Conservation (phyloP, 2,888 invertebrate species). For the Ischnus inquisitorius region DNA sequence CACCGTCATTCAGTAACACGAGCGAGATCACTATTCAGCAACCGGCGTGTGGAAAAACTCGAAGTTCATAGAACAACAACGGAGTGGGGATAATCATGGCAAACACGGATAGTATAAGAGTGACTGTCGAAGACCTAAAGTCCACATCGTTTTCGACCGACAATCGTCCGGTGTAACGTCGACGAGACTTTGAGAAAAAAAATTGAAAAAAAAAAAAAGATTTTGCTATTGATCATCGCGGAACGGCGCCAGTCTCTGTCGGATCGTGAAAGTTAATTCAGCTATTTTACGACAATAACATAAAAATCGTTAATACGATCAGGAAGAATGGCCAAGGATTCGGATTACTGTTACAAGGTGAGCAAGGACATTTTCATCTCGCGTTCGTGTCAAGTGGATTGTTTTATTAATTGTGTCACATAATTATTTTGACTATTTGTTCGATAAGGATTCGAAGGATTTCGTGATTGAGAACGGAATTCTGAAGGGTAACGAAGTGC, state of each 20-base stretch:
- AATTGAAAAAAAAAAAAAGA: too few relatives aligned
- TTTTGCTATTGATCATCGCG: not conserved
- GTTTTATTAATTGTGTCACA: not conserved
- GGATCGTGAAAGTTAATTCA: too few relatives aligned
- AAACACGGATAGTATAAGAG: not conserved
- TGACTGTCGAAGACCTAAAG: too few relatives aligned
- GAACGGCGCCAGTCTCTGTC: not conserved
- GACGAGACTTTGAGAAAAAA: not conserved
- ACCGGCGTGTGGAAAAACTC: not conserved
- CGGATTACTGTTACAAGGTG: slow-evolving; percentile 58
- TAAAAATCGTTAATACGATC: not conserved
- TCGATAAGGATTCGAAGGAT: not conserved
- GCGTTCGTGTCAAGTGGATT: not conserved
- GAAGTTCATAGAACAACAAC: not conserved
- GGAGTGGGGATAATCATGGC: slow-evolving; percentile 8
- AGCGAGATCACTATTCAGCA: not conserved
- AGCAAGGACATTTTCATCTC: not conserved
- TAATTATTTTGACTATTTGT: not conserved
- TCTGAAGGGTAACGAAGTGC: slow-evolving; percentile 63
- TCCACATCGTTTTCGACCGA: not conserved
- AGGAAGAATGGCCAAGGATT: slow-evolving; percentile 49
- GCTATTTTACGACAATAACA: too few relatives aligned
- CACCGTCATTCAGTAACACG: not conserved
- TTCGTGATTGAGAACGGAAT: slow-evolving; percentile 72
- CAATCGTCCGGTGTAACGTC: not conserved